Percentiles rank a stretch among this genome's conserved stretches.
Conservation (phyloP, 1,140 invertebrate species). For the Onthophagus taurus region DNA sequence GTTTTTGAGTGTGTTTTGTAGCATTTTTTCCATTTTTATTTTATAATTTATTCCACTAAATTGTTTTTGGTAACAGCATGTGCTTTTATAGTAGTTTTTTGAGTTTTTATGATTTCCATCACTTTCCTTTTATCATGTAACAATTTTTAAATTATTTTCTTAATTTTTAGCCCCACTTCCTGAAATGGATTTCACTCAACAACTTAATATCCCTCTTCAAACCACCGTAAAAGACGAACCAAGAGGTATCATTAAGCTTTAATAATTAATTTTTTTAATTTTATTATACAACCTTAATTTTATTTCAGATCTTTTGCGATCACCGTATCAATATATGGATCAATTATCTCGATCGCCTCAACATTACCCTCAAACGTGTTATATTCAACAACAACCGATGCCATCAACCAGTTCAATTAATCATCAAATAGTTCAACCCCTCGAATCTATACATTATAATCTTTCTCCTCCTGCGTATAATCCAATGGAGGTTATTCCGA, state of each 20-base stretch:
- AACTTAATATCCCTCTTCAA: slow-evolving; percentile 2
- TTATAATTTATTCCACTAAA: no score
- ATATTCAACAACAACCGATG: background rate
- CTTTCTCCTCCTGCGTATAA: background rate
- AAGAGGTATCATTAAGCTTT: no score
- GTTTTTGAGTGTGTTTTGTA: no score
- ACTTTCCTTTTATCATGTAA: no score
- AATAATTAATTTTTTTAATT: slow-evolving; percentile 1
- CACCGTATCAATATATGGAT: background rate
- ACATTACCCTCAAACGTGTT: slow-evolving; percentile 3
- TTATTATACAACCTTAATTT: background rate
- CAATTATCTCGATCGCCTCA: background rate
- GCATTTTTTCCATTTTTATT: no score
- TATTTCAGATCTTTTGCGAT: slow-evolving; percentile 3
- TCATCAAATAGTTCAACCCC: no score
- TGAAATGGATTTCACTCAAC: background rate
- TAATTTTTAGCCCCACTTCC: background rate
- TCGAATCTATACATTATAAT: background rate
- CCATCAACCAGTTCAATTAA: background rate
- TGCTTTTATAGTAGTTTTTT: no score
- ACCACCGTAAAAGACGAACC: slow-evolving; percentile 12
- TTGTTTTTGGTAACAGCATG: no score
- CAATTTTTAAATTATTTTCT: no score
- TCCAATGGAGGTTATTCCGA: background rate
- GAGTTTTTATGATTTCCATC: no score